Evolutionary conservation across 2,797 vertebrate species (phyloP), one percentile per base, ranked within the genome.

Genomic region (Gallinago nigripennis): DNA sequence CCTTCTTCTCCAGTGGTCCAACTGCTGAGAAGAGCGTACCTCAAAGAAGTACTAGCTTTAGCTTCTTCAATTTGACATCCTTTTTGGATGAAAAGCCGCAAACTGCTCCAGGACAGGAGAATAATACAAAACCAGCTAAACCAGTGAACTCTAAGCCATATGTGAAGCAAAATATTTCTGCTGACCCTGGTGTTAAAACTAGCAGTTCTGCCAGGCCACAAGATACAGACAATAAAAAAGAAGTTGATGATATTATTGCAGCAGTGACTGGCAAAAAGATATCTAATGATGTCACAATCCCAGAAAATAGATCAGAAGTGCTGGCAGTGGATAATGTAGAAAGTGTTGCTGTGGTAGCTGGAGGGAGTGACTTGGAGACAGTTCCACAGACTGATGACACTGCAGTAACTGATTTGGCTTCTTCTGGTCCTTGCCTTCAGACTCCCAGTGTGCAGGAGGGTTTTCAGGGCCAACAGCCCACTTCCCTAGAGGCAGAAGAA

Each of bases 71-170:
- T 72, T 94, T 98, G 89, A 75, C 95, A 6, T 91, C 98, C 2
- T 97, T 98, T 90, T 94, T 97, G 88, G 97, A 98, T 90, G 98
- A 98, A 90, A 97, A 98, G n/a, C 95, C 97, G 14, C 94, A 96
- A 41, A 68, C 87, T 76, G 17, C 53, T 79, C 69, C 90, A 60
- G 87, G 58, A 63, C 95, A 96, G 58, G 94, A 96, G 43, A 92
- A 8, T 41, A 78, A 77, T 65, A 46, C 54, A 71, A 73, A 90
- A 57, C 3, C 73, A 83, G 70, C 80, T 23, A 90, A 92, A 89
- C 58, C 68, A 63, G 63, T 95, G 43, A 94, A 72, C 69, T 31
- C 84, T 57, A 96, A 96, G 68, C 77, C 90, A 2, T 50, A 15
- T 46, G 50, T 66, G 77, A 93, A 94, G 30, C 83, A 92, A 88